Conservation (phyloP, 2,797 vertebrate genomes). For the Falco berigora region DNA sequence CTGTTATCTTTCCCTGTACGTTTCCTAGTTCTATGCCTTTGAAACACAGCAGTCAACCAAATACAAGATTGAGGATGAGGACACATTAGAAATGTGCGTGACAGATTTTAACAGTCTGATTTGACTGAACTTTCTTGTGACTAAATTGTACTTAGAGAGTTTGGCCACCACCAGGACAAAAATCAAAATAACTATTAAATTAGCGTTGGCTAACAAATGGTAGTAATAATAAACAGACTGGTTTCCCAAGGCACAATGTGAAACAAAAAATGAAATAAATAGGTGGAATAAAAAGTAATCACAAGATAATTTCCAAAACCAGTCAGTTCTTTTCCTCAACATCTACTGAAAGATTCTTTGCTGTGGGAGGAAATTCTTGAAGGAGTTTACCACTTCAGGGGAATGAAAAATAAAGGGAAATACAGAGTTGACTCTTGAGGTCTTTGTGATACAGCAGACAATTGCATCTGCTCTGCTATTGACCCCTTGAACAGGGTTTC, state of each 20-base stretch:
- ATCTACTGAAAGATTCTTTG: not conserved
- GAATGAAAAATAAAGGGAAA: slow-evolving; percentile 25
- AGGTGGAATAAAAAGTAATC: not conserved
- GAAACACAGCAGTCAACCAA: not conserved
- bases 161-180: not conserved
- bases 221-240: not conserved
- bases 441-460: not conserved
- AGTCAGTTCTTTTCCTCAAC: not conserved
- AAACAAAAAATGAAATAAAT: not conserved
- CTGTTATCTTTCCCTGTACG: not conserved
- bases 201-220: not conserved
- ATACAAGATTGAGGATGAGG: not conserved
- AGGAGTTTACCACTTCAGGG: not conserved
- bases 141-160: not conserved
- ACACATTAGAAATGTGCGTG: not conserved
- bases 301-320: not conserved
- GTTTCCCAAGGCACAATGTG: not conserved
- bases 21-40: not conserved
- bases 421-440: not conserved
- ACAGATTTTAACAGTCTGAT: not conserved
- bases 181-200: not conserved
- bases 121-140: not conserved
- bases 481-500: slow-evolving; percentile 26
- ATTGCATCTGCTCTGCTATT: slow-evolving; percentile 37
- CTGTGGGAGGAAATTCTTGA: not conserved